phyloP scores from a whole-genome alignment of 2,888 invertebrate genomes.

The Drosophila paramelanica region DNA sequence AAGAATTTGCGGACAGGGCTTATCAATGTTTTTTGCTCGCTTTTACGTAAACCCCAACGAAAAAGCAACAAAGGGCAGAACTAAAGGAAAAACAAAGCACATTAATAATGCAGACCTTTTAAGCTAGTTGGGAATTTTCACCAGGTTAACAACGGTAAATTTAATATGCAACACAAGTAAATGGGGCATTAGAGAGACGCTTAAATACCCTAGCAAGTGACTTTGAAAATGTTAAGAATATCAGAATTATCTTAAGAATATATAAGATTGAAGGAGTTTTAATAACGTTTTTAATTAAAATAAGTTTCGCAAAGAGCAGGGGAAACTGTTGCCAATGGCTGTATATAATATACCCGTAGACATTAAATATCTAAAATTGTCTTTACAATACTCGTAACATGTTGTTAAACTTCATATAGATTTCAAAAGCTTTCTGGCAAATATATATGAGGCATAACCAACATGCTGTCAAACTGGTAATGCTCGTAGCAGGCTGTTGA shows the following conservation, averaged over 20 bases:
- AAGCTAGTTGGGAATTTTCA: slow-evolving; percentile 26
- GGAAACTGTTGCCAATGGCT: neutral
- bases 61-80: slow-evolving; percentile 3
- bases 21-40: slow-evolving; percentile 64
- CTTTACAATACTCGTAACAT: too few species aligned
- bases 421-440: too few species aligned
- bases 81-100: neutral
- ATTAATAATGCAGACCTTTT: slow-evolving; percentile 37
- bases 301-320: neutral
- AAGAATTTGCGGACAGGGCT: slow-evolving; percentile 57
- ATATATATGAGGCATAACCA: neutral
- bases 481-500: slow-evolving; percentile 1
- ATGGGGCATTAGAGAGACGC: slow-evolving; percentile 9
- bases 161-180: slow-evolving; percentile 37
- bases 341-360: too few species aligned
- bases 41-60: slow-evolving; percentile 10
- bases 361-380: too few species aligned
- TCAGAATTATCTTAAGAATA: neutral
- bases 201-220: slow-evolving; percentile 13
- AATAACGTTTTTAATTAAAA: neutral
- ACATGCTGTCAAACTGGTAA: neutral
- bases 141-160: slow-evolving; percentile 39
- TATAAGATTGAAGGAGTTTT: neutral
- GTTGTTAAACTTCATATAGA: too few species aligned
- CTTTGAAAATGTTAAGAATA: neutral